These are phyloP conservation scores for Ormyrus rosae DNA, from an alignment of 2,888 invertebrate species.

Conservation along the genomic window DNA sequence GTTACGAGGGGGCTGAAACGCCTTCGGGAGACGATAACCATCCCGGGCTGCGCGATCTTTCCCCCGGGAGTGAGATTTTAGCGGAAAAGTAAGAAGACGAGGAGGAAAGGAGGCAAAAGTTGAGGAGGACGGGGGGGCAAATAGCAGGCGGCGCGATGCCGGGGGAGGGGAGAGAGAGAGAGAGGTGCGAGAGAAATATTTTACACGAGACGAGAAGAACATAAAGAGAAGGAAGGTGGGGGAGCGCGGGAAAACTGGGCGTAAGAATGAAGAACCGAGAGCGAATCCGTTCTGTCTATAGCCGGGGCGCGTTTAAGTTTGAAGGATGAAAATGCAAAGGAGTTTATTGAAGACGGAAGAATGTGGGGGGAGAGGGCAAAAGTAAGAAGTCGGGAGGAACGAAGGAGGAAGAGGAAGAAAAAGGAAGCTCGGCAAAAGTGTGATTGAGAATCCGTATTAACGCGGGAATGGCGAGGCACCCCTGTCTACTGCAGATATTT, in stretches of 20 bases:
- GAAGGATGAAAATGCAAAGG: slow-evolving; percentile 48
- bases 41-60: slow-evolving; percentile 62
- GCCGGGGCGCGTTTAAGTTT: slow-evolving; percentile 55
- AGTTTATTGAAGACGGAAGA: slow-evolving; percentile 47
- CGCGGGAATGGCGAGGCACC: slow-evolving; percentile 61
- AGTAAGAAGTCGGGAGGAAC: slow-evolving; percentile 1
- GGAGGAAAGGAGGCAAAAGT: slow-evolving; percentile 15
- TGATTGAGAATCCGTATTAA: slow-evolving; percentile 62
- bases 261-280: slow-evolving; percentile 24
- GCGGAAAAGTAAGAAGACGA: slow-evolving; percentile 24
- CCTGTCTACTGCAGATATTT: slow-evolving; percentile 66
- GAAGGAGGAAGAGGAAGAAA: background rate
- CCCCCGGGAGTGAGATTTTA: slow-evolving; percentile 61
- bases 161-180: slow-evolving; percentile 28
- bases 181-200: slow-evolving; percentile 45
- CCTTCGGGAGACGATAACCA: slow-evolving; percentile 67
- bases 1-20: slow-evolving; percentile 60
- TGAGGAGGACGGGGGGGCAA: no score
- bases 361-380: background rate
- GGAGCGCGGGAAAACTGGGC: slow-evolving; percentile 32
- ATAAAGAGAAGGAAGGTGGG: slow-evolving; percentile 7
- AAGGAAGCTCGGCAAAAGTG: slow-evolving; percentile 22
- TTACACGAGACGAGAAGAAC: slow-evolving; percentile 16
- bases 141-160: no score
- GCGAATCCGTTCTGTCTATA: slow-evolving; percentile 18